Evolutionary conservation across 2,113 vertebrate species (phyloP).

Genomic region (Poeciliopsis prolifica): DNA sequence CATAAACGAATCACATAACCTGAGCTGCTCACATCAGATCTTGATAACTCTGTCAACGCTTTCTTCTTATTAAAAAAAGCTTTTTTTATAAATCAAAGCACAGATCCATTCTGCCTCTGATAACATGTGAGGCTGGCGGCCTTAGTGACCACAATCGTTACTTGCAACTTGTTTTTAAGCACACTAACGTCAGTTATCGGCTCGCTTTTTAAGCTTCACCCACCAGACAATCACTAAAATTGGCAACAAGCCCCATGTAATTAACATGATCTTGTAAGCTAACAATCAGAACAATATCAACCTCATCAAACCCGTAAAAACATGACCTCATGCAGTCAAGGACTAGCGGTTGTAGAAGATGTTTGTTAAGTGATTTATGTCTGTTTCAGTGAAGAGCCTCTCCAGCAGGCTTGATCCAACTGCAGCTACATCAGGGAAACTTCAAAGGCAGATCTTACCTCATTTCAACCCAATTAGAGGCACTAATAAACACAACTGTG

Average conservation of each 20-base stretch:
- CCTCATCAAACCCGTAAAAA: not conserved
- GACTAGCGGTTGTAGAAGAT: not conserved
- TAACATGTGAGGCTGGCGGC: too few relatives aligned
- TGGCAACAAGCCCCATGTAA: not conserved
- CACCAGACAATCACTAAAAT: not conserved
- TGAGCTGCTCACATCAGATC: too few relatives aligned
- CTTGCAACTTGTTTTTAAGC: not conserved
- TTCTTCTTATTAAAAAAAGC: too few relatives aligned
- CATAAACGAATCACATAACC: too few relatives aligned
- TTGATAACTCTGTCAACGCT: too few relatives aligned
- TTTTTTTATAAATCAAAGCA: too few relatives aligned
- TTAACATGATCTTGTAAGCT: not conserved
- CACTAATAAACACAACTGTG: conserved; percentile 46
- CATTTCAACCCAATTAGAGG: conserved; percentile 62
- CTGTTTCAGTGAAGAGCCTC: conserved; percentile 15
- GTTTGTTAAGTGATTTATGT: conserved; percentile 11
- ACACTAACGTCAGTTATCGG: too few relatives aligned
- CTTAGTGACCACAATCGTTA: not conserved
- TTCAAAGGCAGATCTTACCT: conserved; percentile 52
- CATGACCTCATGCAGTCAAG: conserved; percentile 28
- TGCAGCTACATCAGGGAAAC: conserved; percentile 30
- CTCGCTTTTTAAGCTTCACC: not conserved
- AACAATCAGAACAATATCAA: not conserved
- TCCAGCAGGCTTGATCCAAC: conserved; percentile 1
- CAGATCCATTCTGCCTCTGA: too few relatives aligned